phyloP scores from a whole-genome alignment of 2,113 vertebrate species.

The Rhagologus leucostigma region DNA sequence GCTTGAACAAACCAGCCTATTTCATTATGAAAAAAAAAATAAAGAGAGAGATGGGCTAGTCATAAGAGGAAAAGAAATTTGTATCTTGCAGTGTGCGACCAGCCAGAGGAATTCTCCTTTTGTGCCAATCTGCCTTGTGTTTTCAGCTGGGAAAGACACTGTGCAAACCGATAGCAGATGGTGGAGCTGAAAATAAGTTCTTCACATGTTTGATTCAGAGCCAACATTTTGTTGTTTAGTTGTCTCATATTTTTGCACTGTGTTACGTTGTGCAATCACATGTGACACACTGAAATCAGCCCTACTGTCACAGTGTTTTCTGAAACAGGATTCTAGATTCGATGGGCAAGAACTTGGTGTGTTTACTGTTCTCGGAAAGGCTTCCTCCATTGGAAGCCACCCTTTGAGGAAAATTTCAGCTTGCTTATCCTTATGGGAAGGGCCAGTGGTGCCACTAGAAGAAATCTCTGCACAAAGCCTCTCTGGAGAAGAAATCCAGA shows the following conservation, averaged over 20 bases:
- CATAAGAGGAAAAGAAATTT: neutral
- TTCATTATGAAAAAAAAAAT: neutral
- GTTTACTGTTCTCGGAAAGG: conserved; percentile 31
- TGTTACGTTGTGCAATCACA: neutral
- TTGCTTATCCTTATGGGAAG: neutral
- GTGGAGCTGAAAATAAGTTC: conserved; percentile 35
- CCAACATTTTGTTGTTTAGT: conserved; percentile 56
- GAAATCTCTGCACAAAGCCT: neutral
- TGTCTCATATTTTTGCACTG: neutral
- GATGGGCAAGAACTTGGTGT: neutral
- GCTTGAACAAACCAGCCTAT: neutral
- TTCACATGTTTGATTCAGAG: conserved; percentile 36
- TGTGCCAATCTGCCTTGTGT: conserved; percentile 27
- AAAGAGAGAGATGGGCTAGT: neutral
- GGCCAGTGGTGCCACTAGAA: neutral
- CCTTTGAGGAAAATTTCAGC: neutral
- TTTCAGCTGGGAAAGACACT: conserved; percentile 47
- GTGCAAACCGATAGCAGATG: conserved; percentile 47
- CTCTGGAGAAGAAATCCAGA: neutral
- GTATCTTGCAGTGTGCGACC: neutral
- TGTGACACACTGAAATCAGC: neutral
- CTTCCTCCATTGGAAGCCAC: neutral
- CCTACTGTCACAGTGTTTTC: neutral
- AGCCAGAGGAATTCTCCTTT: conserved; percentile 4
- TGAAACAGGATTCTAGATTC: neutral